Evolutionary conservation across 2,888 invertebrate species (phyloP).

Genomic region (Uropetala carovei): DNA sequence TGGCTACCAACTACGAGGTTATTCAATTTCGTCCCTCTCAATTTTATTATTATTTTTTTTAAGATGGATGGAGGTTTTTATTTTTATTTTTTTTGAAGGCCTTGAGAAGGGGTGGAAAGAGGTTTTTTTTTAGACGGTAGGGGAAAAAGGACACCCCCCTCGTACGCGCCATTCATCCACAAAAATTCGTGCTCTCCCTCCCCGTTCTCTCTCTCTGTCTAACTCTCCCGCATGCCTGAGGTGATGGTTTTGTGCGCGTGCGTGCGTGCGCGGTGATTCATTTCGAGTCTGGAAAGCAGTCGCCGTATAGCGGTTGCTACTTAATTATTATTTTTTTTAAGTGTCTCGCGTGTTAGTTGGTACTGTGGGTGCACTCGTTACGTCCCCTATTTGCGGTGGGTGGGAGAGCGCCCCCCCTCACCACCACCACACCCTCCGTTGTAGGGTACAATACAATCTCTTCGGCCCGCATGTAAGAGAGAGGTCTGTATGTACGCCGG

Average conservation of each 20-base stretch:
- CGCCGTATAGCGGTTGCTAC: background rate
- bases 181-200: background rate
- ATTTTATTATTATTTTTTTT: background rate
- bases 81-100: no score
- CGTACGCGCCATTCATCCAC: background rate
- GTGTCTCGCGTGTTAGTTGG: background rate
- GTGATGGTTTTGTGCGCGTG: no score
- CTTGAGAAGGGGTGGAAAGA: conserved; percentile 7
- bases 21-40: conserved; percentile 54
- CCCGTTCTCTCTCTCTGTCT: background rate
- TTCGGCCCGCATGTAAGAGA: no score
- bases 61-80: conserved; percentile 25
- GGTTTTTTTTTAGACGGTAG: conserved; percentile 33
- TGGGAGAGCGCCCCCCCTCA: background rate
- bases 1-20: conserved; percentile 57
- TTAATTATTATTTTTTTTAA: background rate
- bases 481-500: no score
- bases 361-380: background rate
- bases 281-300: background rate
- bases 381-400: background rate
- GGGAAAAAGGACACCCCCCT: background rate
- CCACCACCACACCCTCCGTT: no score
- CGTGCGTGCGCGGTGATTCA: conserved; percentile 3
- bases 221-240: background rate
- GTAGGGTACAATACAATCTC: no score